These are phyloP conservation scores for silkworm (Bombyx mori) DNA, from an alignment of 1,140 invertebrate genomes.

Conservation along the genomic window DNA sequence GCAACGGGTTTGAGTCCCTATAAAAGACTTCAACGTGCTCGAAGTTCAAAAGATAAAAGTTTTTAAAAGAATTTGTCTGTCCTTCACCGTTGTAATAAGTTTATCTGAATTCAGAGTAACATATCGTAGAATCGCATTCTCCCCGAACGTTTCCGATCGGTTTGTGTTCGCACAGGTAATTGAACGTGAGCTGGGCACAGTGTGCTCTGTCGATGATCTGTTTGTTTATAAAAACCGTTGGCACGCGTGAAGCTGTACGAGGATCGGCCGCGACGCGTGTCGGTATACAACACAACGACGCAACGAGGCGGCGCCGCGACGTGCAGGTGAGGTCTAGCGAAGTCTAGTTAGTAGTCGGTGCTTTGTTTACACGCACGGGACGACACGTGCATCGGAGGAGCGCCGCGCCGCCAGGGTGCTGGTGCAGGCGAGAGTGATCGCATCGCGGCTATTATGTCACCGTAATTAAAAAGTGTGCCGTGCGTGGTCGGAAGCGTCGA, in stretches of 20 bases:
- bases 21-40: slow-evolving; percentile 4
- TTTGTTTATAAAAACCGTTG: background rate
- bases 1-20: background rate
- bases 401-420: background rate
- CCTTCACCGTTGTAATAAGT: background rate
- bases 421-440: slow-evolving; percentile 40
- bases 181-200: too few relatives aligned
- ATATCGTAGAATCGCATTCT: background rate
- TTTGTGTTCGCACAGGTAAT: background rate
- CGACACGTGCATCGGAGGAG: slow-evolving; percentile 34
- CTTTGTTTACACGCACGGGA: slow-evolving; percentile 31
- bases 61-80: background rate
- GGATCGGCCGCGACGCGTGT: background rate
- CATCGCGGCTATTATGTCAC: slow-evolving; percentile 34
- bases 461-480: slow-evolving; percentile 37
- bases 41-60: background rate
- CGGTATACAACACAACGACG: background rate
- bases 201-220: too few relatives aligned
- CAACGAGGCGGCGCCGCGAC: background rate
- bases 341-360: background rate
- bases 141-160: background rate
- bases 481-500: slow-evolving; percentile 10
- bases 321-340: slow-evolving; percentile 10
- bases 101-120: background rate
- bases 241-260: background rate